Evolutionary conservation across 1,140 invertebrate genomes (phyloP), one percentile per base, ranked within the genome.

Genomic region (Lepidurus arcticus): DNA sequence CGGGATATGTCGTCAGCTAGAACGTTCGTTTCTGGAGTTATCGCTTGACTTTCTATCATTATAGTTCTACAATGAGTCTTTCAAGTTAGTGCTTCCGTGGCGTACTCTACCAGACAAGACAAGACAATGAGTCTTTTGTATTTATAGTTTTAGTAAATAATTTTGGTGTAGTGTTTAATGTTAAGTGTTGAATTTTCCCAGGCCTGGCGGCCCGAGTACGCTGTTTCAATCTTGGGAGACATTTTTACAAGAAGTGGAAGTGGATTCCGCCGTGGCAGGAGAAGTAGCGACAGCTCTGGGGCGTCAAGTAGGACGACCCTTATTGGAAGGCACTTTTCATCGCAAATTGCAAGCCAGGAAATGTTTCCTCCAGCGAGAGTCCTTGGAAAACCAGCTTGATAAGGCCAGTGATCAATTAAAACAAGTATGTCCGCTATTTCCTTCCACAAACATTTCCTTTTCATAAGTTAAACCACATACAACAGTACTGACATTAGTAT

Each of bases 321-420:
- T 97, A 24, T 87, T 96, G 76, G 95, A 97, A 82, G 91, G 92
- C 82, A 94, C 93, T 80, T 96, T 96, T 85, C 92, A 95, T 84
- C 90, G 95, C 82, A 97, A 97, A 86, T 92, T 97, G 76, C 95
- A 98, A 85, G 93, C 94, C 1, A 89, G 94, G 81, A 97, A 97
- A 87, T 83, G 98, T 74, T 97, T 97, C 86, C 89, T 90, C 16
- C 95, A 97, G 86, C 89, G 95, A 78, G 95, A 98, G 83, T 92
- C 92, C 80, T 95, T 95, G 85, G 96, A 98, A 85, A 91, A 92
- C 77, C 91, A 96, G 79, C 89, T 98, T 65, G 89, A 88, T 75
- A 96, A 97, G 85, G 92, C 94, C 44, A 94, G 97, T 86, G 92
- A 96, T 81, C 93, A 96, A 84, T 86, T 97, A 73, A 90, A 88